A percentile compares a stretch with the other conserved stretches of the same genome.
Conservation (phyloP, 2,797 vertebrate species). For the Delichon dasypus region DNA sequence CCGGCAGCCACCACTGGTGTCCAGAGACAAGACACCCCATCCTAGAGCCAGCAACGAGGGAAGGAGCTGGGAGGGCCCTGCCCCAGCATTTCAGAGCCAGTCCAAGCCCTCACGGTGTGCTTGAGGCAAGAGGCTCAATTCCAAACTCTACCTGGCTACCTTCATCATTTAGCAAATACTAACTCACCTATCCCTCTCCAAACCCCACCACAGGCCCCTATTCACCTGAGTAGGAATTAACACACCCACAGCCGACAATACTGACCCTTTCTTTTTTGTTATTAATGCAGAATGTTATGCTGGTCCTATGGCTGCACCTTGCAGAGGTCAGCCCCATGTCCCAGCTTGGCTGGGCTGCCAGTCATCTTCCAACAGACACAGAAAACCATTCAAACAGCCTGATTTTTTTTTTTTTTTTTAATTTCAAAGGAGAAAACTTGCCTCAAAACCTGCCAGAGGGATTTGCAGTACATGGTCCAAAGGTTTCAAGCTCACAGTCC, state of each 20-base stretch:
- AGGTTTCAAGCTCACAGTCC: background rate
- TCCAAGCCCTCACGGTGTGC: no score
- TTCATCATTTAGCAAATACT: rapidly evolving
- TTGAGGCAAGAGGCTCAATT: background rate
- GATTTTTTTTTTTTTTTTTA: background rate
- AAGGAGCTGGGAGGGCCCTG: background rate
- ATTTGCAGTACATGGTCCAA: background rate
- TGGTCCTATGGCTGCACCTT: background rate
- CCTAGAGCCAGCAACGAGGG: background rate
- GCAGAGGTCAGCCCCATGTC: background rate
- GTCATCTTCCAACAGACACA: background rate
- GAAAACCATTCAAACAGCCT: background rate
- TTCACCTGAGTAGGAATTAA: background rate
- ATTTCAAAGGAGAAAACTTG: background rate
- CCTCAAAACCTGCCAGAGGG: background rate
- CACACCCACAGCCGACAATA: background rate
- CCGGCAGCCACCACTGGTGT: background rate
- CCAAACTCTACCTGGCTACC: no score
- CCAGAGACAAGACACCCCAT: no score
- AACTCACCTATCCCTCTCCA: background rate
- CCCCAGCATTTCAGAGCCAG: background rate
- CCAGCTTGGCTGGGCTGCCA: background rate
- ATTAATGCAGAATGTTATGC: constrained; percentile 29
- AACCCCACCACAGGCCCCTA: background rate
- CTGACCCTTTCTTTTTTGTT: background rate